These are phyloP conservation scores for Anas bahamensis DNA, from an alignment of 2,797 vertebrate species.

Conservation along the genomic window DNA sequence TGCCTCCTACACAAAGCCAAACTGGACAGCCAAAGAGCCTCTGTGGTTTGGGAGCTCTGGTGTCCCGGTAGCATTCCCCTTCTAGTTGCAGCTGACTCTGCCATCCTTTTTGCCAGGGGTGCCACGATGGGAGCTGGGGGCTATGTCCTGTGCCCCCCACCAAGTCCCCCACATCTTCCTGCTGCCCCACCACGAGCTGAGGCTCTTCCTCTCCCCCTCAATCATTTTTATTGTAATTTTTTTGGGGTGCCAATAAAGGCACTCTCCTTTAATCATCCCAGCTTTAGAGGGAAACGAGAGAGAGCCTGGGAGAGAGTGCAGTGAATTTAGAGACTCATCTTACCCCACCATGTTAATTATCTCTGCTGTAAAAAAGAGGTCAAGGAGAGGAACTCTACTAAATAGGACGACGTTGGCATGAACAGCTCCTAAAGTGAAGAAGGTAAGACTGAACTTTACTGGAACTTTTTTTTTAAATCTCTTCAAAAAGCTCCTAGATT, in stretches of 20 bases:
- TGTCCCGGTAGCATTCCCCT: rapidly evolving
- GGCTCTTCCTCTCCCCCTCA: conserved; percentile 21
- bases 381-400: conserved; percentile 74
- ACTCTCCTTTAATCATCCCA: conserved; percentile 57
- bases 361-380: conserved; percentile 70
- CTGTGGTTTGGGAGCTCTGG: neutral
- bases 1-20: rapidly evolving
- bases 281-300: conserved; percentile 46
- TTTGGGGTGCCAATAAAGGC: conserved; percentile 48
- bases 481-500: conserved; percentile 82
- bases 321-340: conserved; percentile 65
- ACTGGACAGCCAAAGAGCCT: no score
- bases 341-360: conserved; percentile 78
- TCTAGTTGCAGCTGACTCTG: neutral
- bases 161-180: neutral
- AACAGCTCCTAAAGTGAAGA: conserved; percentile 68
- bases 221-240: conserved; percentile 68
- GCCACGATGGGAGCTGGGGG: neutral
- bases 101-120: no score
- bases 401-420: conserved; percentile 75
- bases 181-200: neutral
- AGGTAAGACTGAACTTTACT: conserved; percentile 78
- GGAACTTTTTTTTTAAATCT: conserved; percentile 79
- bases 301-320: conserved; percentile 60
- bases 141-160: neutral